These are phyloP conservation scores for Patella depressa DNA, from an alignment of 2,888 invertebrate species.

Conservation along the genomic window DNA sequence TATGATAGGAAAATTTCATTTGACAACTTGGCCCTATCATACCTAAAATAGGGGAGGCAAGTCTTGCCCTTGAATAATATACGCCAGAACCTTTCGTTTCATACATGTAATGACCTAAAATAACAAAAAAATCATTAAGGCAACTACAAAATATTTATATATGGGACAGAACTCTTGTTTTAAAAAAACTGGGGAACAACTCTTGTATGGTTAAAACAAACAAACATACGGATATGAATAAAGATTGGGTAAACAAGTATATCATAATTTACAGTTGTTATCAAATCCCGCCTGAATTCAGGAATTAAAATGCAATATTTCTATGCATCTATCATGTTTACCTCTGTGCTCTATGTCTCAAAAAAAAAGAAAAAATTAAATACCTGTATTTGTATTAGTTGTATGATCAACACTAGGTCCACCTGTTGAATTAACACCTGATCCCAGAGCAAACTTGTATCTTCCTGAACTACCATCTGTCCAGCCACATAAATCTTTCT, in stretches of 20 bases:
- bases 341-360: no score
- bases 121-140: background rate
- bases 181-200: background rate
- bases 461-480: slow-evolving; percentile 55
- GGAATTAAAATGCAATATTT: no score
- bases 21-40: slow-evolving; percentile 60
- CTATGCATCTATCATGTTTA: no score
- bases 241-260: no score
- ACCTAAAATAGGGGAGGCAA: slow-evolving; percentile 56
- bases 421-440: slow-evolving; percentile 46
- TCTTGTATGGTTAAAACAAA: no score
- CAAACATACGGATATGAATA: no score
- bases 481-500: slow-evolving; percentile 63
- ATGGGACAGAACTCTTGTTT: background rate
- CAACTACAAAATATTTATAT: background rate
- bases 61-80: slow-evolving; percentile 47
- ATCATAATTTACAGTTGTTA: no score
- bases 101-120: slow-evolving; percentile 60
- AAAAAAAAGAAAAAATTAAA: background rate
- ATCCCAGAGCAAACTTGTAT: slow-evolving; percentile 55
- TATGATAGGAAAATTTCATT: slow-evolving; percentile 64
- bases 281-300: no score
- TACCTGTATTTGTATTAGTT: slow-evolving; percentile 34
- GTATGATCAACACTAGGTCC: slow-evolving; percentile 63
- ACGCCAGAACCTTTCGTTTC: slow-evolving; percentile 51